These are phyloP conservation scores for Sinodicranocentrus sp. DNA, from an alignment of 2,888 invertebrate species.

Conservation along the genomic window DNA sequence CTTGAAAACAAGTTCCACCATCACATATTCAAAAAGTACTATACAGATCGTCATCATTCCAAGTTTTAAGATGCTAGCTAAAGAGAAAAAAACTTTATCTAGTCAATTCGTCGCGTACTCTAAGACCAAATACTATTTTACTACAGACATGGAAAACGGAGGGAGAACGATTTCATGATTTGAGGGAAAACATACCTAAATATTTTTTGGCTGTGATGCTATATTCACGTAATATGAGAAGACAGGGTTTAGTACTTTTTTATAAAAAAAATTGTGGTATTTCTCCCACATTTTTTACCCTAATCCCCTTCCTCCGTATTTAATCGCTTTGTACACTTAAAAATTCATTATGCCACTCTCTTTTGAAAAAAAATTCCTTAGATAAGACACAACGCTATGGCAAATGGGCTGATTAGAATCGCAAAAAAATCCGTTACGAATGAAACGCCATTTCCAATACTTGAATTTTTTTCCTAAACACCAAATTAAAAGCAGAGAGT, in stretches of 20 bases:
- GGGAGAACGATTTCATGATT: conserved; percentile 9
- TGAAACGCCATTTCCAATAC: too few species aligned
- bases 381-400: background rate
- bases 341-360: conserved; percentile 20
- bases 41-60: too few species aligned
- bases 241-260: background rate
- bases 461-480: too few species aligned
- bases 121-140: background rate
- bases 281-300: background rate
- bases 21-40: background rate
- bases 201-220: background rate
- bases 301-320: conserved; percentile 6
- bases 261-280: conserved; percentile 1
- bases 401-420: conserved; percentile 11
- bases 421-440: too few species aligned
- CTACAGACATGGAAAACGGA: conserved; percentile 19
- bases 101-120: too few species aligned
- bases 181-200: background rate
- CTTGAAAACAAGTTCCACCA: background rate
- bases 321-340: conserved; percentile 6
- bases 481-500: too few species aligned
- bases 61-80: too few species aligned
- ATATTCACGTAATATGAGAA: background rate
- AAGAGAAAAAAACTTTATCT: too few species aligned
- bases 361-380: conserved; percentile 18